Conservation (phyloP, 2,113 vertebrate genomes). For the Tachuris rubrigastra region DNA sequence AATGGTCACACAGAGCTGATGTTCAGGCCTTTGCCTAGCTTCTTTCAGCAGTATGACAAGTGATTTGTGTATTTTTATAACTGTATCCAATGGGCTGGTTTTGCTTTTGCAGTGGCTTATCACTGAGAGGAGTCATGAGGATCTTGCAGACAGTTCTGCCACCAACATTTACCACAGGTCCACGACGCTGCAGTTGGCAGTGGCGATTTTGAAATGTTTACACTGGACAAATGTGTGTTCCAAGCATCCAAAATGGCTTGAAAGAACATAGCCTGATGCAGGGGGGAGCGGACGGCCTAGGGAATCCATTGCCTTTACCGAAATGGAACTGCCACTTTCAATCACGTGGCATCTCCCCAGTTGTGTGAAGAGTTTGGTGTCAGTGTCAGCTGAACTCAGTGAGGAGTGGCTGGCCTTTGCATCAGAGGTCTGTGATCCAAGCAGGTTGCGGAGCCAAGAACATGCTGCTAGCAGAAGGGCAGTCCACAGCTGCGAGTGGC, state of each 20-base stretch:
- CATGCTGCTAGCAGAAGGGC: slow-evolving; percentile 65
- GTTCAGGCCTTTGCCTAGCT: slow-evolving; percentile 67
- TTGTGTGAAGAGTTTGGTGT: slow-evolving; percentile 43
- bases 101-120: slow-evolving; percentile 33
- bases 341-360: not conserved
- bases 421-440: slow-evolving; percentile 63
- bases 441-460: slow-evolving; percentile 61
- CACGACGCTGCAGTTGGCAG: not conserved
- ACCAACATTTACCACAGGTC: slow-evolving; percentile 47
- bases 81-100: slow-evolving; percentile 46
- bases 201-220: slow-evolving; percentile 63
- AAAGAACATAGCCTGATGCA: slow-evolving; percentile 42
- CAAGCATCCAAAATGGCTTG: slow-evolving; percentile 59
- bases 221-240: slow-evolving; percentile 56
- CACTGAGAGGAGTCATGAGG: slow-evolving; percentile 54
- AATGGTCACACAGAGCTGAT: slow-evolving; percentile 56
- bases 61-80: not conserved
- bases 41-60: slow-evolving; percentile 62
- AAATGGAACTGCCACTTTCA: slow-evolving; percentile 47
- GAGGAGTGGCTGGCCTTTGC: slow-evolving; percentile 54
- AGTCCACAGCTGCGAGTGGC: slow-evolving; percentile 50
- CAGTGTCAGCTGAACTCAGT: slow-evolving; percentile 56
- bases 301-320: slow-evolving; percentile 33
- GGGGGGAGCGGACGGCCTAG: slow-evolving; percentile 35
- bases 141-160: slow-evolving; percentile 62